A percentile compares a stretch with the other conserved stretches of the same genome.
phyloP scores from a whole-genome alignment of 2,888 invertebrate species.

The Deilephila porcellus region DNA sequence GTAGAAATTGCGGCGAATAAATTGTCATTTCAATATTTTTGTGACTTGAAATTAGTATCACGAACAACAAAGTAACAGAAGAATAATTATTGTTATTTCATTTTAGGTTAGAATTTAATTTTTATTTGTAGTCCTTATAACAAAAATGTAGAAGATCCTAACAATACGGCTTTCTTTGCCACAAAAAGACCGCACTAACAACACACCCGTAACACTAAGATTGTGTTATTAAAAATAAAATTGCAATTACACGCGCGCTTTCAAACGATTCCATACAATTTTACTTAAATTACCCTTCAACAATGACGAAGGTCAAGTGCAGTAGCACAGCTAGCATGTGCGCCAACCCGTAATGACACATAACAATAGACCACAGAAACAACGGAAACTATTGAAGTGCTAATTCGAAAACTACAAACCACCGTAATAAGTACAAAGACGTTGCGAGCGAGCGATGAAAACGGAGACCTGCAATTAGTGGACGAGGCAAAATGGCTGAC shows the following conservation, averaged over 20 bases:
- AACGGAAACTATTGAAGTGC: conserved; percentile 79
- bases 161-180: background rate
- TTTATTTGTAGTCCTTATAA: too few relatives aligned
- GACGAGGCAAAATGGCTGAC: conserved; percentile 82
- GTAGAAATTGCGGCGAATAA: too few relatives aligned
- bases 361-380: conserved; percentile 70
- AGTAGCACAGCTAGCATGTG: conserved; percentile 47
- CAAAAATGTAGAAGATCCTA: background rate
- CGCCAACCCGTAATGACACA: conserved; percentile 57
- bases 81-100: too few relatives aligned
- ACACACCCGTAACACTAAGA: background rate
- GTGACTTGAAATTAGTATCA: too few relatives aligned
- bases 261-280: conserved; percentile 7
- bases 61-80: too few relatives aligned
- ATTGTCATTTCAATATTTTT: too few relatives aligned
- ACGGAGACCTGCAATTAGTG: conserved; percentile 76
- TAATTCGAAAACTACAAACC: conserved; percentile 83
- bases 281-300: conserved; percentile 18
- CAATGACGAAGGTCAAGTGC: conserved; percentile 35
- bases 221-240: background rate
- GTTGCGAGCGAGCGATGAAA: conserved; percentile 75
- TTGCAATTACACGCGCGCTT: conserved; percentile 21
- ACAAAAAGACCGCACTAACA: background rate
- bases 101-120: too few relatives aligned
- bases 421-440: conserved; percentile 77